Conservation (phyloP, 2,113 vertebrate genomes). For the Apistogramma diplotaenia region DNA sequence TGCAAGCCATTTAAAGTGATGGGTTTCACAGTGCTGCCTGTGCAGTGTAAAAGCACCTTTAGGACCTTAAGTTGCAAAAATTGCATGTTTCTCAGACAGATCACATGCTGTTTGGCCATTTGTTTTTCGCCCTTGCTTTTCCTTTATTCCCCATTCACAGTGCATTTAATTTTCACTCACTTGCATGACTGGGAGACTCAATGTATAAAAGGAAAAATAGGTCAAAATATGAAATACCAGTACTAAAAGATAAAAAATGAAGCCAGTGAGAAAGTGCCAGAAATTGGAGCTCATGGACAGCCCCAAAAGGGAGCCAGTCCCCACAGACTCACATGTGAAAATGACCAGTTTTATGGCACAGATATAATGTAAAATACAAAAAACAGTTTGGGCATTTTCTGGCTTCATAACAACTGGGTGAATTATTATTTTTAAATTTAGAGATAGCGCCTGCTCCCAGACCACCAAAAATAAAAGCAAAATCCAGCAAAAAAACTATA, state of each 20-base stretch:
- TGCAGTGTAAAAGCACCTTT: not conserved
- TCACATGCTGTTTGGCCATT: not conserved
- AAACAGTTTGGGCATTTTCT: not conserved
- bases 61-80: too few relatives aligned
- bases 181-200: not conserved
- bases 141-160: not conserved
- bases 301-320: not conserved
- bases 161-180: not conserved
- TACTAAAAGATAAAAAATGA: not conserved
- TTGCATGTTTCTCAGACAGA: not conserved
- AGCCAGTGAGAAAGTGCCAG: not conserved
- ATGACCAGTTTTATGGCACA: not conserved
- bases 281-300: not conserved
- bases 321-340: not conserved
- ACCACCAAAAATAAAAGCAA: too few relatives aligned
- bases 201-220: too few relatives aligned
- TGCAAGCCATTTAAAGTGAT: accelerated
- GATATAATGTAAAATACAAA: not conserved
- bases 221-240: too few relatives aligned
- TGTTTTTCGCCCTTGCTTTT: not conserved
- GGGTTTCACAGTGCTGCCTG: not conserved
- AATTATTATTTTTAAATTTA: not conserved
- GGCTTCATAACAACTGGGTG: not conserved
- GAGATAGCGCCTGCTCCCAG: too few relatives aligned
- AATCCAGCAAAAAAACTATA: too few relatives aligned